Evolutionary conservation across 1,140 invertebrate genomes (phyloP).

Genomic region (Trachymyrmex cornetzi): DNA sequence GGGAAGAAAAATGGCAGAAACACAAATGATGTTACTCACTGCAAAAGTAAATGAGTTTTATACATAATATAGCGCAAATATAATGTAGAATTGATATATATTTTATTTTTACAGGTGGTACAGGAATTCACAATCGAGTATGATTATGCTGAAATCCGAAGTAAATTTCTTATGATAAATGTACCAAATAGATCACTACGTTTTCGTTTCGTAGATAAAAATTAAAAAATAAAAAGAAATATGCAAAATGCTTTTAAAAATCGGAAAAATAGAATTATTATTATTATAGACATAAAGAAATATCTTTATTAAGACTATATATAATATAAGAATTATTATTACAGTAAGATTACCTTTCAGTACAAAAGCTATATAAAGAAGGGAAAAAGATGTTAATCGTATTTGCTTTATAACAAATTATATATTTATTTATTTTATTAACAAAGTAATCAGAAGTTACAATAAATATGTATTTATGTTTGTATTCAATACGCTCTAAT

Average conservation of each 20-base stretch:
- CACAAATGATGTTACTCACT: slow-evolving; percentile 87
- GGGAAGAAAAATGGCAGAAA: slow-evolving; percentile 88
- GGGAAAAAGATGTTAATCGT: neutral
- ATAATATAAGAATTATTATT: slow-evolving; percentile 5
- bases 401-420: neutral
- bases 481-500: neutral
- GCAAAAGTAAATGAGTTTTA: slow-evolving; percentile 85
- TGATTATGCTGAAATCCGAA: slow-evolving; percentile 89
- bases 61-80: too few relatives aligned
- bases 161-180: slow-evolving; percentile 87
- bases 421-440: slow-evolving; percentile 11
- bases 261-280: neutral
- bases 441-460: neutral
- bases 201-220: slow-evolving; percentile 89
- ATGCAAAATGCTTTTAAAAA: neutral
- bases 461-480: slow-evolving; percentile 19
- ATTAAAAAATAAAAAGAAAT: slow-evolving; percentile 68
- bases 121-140: slow-evolving; percentile 89
- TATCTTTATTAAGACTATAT: slow-evolving; percentile 6
- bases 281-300: neutral
- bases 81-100: neutral
- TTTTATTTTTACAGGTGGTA: slow-evolving; percentile 85
- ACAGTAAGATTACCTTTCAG: neutral
- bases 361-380: slow-evolving; percentile 7
- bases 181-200: slow-evolving; percentile 88